Conservation (phyloP, 1,140 invertebrate species). For the Brachionus sp. region DNA sequence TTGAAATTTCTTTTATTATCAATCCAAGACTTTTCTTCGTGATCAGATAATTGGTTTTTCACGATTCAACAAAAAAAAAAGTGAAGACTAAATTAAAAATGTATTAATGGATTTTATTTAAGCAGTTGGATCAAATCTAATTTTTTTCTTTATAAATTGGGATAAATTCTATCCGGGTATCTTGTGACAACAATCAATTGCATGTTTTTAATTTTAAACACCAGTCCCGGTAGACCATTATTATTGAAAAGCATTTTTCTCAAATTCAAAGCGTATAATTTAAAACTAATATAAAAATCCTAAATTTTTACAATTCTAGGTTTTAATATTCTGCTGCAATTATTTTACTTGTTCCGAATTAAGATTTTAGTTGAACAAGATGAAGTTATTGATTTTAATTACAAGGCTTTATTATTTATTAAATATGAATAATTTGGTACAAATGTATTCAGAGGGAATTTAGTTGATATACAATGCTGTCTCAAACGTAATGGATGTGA, state of each 20-base stretch:
- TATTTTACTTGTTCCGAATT: background rate
- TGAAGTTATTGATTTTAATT: background rate
- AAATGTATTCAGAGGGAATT: background rate
- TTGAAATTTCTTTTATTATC: too few species aligned
- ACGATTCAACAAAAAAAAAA: background rate
- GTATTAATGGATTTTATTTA: background rate
- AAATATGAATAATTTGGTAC: background rate
- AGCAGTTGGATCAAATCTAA: background rate
- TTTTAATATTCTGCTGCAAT: background rate
- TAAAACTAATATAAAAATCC: background rate
- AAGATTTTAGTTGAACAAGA: background rate
- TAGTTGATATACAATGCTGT: background rate
- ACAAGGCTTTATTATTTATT: background rate
- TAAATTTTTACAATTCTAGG: background rate
- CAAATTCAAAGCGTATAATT: background rate
- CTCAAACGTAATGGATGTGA: background rate
- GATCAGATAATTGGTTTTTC: background rate
- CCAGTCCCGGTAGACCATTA: background rate
- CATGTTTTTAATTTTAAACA: background rate
- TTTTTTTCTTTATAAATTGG: background rate
- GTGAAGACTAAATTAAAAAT: background rate
- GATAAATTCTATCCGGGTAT: background rate
- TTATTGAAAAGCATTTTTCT: background rate
- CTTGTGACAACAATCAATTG: background rate
- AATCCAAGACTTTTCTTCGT: too few species aligned